Evolutionary conservation across 2,797 vertebrate species (phyloP), one percentile per base, ranked within the genome.

Genomic region (Peromyscus eremicus): DNA sequence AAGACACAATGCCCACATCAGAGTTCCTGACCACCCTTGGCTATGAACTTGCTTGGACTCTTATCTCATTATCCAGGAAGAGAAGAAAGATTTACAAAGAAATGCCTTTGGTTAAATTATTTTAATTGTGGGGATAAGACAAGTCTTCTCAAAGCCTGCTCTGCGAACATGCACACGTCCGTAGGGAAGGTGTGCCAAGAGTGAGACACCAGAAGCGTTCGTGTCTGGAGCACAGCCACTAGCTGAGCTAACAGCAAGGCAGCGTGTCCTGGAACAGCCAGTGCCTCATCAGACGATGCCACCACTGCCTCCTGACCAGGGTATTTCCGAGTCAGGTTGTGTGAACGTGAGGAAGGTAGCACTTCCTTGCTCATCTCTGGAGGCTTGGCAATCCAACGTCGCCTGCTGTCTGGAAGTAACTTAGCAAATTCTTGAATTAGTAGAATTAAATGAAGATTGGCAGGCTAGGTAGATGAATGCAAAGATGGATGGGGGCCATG

Each of bases 11-110:
- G 77, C 32, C 7, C 9, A 32, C 37, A 34, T 21, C 11, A 5
- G 10, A 66, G 55, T 7, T 70, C 2, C 5, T 52, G 55, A 37
- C 21, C 52, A 81, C 43, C 46, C 2, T 9, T 57, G 27, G 5
- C 71, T 71, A 40, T 29, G 7, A 80, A 46, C 64, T 85, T 93
- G 70, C 43, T 91, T 92, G 46, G 49, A 96, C 73, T 91, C 49
- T 96, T 95, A 34, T 96, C 55, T 96, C 96, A 75, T 96, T 94
- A 92, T 91, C 75, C 93, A 66, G 94, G 97, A 97, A 96, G 52
- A 88, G 92, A 96, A 75, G 14, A 93, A 96, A 57, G 43, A 80
- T 46, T 80, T 68, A 96, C 96, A 76, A 87, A 93, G 19, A 52
- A 80, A 90, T 12, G 60, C 77, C 86, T 83, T 70, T 90, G 57